These are phyloP conservation scores for Teinopalpus imperialis DNA, from an alignment of 2,888 invertebrate species.

Conservation along the genomic window DNA sequence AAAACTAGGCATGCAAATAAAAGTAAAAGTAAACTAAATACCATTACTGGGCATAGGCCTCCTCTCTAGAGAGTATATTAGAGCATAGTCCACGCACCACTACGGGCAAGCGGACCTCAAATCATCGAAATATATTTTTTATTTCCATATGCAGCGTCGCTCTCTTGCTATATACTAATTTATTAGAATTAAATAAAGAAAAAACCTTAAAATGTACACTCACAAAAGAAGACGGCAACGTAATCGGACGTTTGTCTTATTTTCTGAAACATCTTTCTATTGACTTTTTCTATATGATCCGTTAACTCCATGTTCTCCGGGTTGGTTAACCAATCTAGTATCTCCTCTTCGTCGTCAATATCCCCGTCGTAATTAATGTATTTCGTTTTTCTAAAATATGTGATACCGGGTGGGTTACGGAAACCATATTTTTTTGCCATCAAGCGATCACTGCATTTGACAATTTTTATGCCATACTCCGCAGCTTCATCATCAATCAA, in stretches of 20 bases:
- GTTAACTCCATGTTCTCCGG: conserved; percentile 97
- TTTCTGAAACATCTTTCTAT: conserved; percentile 96
- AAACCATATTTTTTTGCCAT: conserved; percentile 97
- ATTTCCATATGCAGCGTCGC: too few species aligned
- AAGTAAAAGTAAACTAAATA: too few species aligned
- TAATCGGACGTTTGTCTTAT: conserved; percentile 94
- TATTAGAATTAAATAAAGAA: too few species aligned
- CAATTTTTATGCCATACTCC: conserved; percentile 95
- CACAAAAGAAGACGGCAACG: conserved; percentile 96
- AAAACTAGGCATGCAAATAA: too few species aligned
- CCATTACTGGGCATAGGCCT: too few species aligned
- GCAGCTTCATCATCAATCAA: conserved; percentile 95
- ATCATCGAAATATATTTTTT: too few species aligned
- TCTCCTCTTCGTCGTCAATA: conserved; percentile 94
- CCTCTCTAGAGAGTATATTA: too few species aligned
- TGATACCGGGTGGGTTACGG: conserved; percentile 93
- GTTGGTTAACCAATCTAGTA: conserved; percentile 95
- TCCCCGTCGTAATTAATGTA: conserved; percentile 96
- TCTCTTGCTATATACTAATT: too few species aligned
- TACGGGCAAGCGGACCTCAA: too few species aligned
- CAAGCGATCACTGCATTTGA: conserved; percentile 91
- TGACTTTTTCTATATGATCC: conserved; percentile 95
- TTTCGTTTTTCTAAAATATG: conserved; percentile 94
- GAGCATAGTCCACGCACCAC: too few species aligned
- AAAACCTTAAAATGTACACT: conserved; percentile 60